phyloP scores from a whole-genome alignment of 2,113 vertebrate genomes.

The Poeciliopsis occidentalis region DNA sequence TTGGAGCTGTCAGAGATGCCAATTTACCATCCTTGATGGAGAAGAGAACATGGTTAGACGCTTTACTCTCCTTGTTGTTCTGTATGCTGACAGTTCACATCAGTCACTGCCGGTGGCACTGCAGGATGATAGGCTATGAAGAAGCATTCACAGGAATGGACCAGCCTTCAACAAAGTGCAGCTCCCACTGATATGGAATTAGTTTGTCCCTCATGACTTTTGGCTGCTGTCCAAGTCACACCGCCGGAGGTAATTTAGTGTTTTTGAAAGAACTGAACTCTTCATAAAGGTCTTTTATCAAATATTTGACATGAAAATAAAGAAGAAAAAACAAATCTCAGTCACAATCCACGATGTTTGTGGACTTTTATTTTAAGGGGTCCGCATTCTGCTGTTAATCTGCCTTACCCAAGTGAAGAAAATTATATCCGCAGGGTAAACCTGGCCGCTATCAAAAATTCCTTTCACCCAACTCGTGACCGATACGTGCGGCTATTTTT shows the following conservation, averaged over 20 bases:
- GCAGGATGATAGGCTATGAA: conserved; percentile 31
- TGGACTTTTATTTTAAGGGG: neutral
- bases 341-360: neutral
- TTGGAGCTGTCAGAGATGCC: conserved; percentile 23
- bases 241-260: neutral
- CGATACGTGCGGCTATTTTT: conserved; percentile 29
- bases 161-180: conserved; percentile 50
- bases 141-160: conserved; percentile 31
- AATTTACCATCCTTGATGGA: conserved; percentile 5
- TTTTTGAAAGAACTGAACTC: conserved; percentile 9
- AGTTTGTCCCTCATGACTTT: conserved; percentile 43
- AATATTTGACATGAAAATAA: neutral
- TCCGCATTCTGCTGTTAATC: neutral
- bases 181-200: conserved; percentile 24
- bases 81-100: conserved; percentile 36
- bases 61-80: conserved; percentile 30
- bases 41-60: conserved; percentile 33
- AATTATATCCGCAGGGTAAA: conserved; percentile 2
- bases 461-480: conserved; percentile 4
- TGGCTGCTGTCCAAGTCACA: conserved; percentile 38
- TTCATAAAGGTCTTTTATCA: conserved; percentile 17
- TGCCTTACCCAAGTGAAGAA: neutral
- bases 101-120: conserved; percentile 39
- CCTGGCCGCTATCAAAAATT: conserved; percentile 3
- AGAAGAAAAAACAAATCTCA: neutral